Evolutionary conservation across 2,888 invertebrate species (phyloP).

Genomic region (Synanthedon myopaeformis): DNA sequence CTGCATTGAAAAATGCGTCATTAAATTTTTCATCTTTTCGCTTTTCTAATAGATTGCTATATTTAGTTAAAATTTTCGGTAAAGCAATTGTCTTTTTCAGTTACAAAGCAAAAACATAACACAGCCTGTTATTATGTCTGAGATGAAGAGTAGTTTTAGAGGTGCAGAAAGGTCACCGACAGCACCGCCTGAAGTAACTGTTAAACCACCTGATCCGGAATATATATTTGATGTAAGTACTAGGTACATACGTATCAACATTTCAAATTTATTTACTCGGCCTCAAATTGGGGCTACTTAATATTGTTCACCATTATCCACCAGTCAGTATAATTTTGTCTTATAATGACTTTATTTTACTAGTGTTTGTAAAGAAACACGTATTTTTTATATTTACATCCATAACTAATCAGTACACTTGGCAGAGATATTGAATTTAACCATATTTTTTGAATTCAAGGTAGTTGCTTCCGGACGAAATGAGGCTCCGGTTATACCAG

Average conservation of each 20-base stretch:
- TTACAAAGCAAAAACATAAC: conserved; percentile 36
- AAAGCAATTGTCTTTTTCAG: conserved; percentile 21
- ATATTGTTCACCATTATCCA: no score
- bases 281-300: no score
- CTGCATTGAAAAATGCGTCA: no score
- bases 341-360: no score
- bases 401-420: no score
- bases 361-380: no score
- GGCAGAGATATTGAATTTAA: neutral
- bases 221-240: conserved; percentile 53
- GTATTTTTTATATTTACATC: no score
- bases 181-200: conserved; percentile 37
- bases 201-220: conserved; percentile 46
- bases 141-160: conserved; percentile 52
- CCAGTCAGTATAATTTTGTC: no score
- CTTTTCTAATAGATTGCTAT: no score
- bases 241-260: neutral
- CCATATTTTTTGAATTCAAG: conserved; percentile 15
- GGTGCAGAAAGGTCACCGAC: conserved; percentile 28
- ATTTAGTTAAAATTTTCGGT: neutral
- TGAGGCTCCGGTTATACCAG: conserved; percentile 44
- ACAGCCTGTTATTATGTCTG: conserved; percentile 41
- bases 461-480: conserved; percentile 53
- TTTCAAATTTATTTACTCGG: neutral
- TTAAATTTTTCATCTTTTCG: no score